Percentiles rank a stretch among this genome's conserved stretches.
Evolutionary conservation across 2,797 vertebrate genomes (phyloP).

Genomic region (Luscinia megarhynchos): DNA sequence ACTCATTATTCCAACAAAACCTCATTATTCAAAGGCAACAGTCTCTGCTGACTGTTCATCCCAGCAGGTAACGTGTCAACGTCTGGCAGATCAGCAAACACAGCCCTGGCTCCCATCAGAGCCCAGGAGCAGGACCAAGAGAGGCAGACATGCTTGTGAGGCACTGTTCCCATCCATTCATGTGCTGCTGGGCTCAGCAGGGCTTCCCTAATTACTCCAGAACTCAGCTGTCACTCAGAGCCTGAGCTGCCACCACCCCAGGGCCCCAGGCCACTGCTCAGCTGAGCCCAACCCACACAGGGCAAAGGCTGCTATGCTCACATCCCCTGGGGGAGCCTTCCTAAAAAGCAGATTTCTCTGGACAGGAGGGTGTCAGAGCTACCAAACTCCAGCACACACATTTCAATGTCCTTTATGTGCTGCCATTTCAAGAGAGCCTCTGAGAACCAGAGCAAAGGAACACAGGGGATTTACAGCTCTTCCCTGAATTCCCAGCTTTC

Average conservation of each 20-base stretch:
- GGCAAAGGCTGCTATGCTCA: neutral
- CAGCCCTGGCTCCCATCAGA: neutral
- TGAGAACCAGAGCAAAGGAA: neutral
- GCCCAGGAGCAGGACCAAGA: neutral
- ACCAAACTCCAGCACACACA: neutral
- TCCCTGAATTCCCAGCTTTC: neutral
- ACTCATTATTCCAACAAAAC: neutral
- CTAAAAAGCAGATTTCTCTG: neutral
- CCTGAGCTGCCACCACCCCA: neutral
- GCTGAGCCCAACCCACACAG: neutral
- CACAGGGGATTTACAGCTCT: neutral
- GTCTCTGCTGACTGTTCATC: neutral
- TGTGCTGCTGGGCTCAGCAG: neutral
- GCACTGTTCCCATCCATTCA: neutral
- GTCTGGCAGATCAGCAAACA: constrained; percentile 3
- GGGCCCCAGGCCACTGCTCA: neutral
- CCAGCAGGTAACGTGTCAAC: constrained; percentile 7
- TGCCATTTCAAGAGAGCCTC: neutral
- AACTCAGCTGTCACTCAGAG: neutral
- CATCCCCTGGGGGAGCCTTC: neutral
- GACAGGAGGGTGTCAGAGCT: neutral
- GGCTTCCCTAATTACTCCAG: neutral
- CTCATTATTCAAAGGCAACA: constrained; percentile 12
- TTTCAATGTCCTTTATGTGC: neutral
- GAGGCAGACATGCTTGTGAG: neutral